Evolutionary conservation across 2,888 invertebrate genomes (phyloP), one percentile per base, ranked within the genome.

Genomic region (Apodemia zela): DNA sequence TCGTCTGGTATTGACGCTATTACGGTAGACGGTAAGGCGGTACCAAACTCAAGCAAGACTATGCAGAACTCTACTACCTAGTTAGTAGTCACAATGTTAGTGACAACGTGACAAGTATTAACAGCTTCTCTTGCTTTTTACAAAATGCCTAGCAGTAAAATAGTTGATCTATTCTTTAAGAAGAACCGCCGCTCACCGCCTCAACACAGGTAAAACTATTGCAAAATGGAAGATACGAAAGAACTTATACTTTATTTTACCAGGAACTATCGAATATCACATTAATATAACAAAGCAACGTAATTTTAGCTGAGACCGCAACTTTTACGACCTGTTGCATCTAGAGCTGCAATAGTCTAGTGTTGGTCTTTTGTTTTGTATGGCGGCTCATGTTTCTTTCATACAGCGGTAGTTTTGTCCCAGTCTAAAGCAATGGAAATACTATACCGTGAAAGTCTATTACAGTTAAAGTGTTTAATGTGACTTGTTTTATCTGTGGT

Each of bases 251-350:
- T 38, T 13, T 38, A 17, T 18, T 51, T 11, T 13, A 75, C 77
- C 69, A 64, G 76, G 75, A 68, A 69, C 75, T 85, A 85, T 85
- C 79, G 71, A 68, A 75, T 87, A 84, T 81, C 85, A 71, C 77
- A 79, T 79, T 78, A 78, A 78, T 76, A 80, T 79, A 82, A 83
- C 83, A 84, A 82, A 77, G 79, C 75, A 76, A 79, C 84, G 84
- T 83, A 84, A 87, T 85, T 83, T 80, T 80, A 86, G 80, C 72
- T 73, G 73, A 67, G 71, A 86, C 84, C 85, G 73, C 86, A 85
- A 78, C 76, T 76, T 82, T 82, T 77, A 82, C 82, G 79, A 84
- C 80, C 79, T 84, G 82, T 78, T 81, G 80, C 78, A 73, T 71
- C 69, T 63, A 57, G 68, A 72, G 71, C 59, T 72, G 76, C 72